Conservation (phyloP, 2,888 invertebrate genomes). For the Orthonevra nobilis region DNA sequence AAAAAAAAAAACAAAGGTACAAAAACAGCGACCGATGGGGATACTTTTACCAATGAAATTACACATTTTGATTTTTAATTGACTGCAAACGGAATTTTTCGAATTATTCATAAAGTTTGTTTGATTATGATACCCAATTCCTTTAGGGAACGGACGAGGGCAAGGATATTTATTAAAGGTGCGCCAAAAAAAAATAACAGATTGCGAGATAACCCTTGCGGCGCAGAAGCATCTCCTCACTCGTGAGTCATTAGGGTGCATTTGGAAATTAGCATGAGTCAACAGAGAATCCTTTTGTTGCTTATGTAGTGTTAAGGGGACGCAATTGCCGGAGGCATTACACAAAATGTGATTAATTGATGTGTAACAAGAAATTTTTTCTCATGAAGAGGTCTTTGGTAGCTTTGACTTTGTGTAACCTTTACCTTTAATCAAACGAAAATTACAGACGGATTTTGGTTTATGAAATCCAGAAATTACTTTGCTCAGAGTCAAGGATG, state of each 20-base stretch:
- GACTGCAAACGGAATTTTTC: constrained; percentile 39
- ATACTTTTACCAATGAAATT: constrained; percentile 42
- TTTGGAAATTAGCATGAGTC: constrained; percentile 53
- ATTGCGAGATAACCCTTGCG: constrained; percentile 36
- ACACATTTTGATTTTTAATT: constrained; percentile 63
- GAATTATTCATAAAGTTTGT: constrained; percentile 22
- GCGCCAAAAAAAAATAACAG: constrained; percentile 15
- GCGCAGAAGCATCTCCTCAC: constrained; percentile 9
- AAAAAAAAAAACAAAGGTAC: background rate
- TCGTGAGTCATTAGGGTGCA: constrained; percentile 58
- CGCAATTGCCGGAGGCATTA: background rate
- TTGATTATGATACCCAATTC: no score
- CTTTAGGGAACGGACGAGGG: background rate
- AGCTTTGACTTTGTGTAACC: constrained; percentile 20
- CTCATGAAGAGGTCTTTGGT: constrained; percentile 10
- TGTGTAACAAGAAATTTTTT: constrained; percentile 37
- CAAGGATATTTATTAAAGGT: no score
- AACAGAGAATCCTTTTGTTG: constrained; percentile 47
- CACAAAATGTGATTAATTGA: constrained; percentile 27
- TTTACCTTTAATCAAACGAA: no score
- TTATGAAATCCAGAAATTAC: no score
- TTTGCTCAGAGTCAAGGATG: no score
- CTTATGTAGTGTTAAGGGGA: constrained; percentile 1
- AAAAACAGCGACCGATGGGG: constrained; percentile 7
- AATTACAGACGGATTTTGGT: no score